Evolutionary conservation across 2,113 vertebrate genomes (phyloP), one percentile per base, ranked within the genome.

Genomic region (Stomatorhinus ivindoensis): DNA sequence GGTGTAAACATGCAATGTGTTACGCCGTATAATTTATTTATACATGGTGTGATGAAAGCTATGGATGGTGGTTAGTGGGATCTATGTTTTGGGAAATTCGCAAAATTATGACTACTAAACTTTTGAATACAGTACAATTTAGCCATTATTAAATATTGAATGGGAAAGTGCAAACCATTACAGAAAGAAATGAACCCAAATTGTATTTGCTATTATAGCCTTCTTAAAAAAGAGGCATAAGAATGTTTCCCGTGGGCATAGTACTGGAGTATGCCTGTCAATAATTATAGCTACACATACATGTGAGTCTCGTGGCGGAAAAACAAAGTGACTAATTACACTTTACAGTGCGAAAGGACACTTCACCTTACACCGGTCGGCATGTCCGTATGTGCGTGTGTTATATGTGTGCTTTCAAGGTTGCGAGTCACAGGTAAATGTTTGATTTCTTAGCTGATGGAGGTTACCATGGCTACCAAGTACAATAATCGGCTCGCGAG

Each of bases 401-500:
- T 69, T 69, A 1, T 11, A 31, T 9, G 50, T 24, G 85, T 35
- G 50, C 6, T 17, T 55, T 87, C 85, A 87, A 55, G 85, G 85
- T 53, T 53, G 27, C 15, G n/a, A 87, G 48, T 39, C 27, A 1
- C 50, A 44, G 58, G 87, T 87, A 61, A 87, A 87, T 61, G 85
- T 87, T 87, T 87, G 39, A 87, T 87, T 61, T 87, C 51, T 87
- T 10, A 46, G 51, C 35, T 46, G 87, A 65, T 17, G 53, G 7
- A 87, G 24, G 55, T 87, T 65, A 44, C 87, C 87, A 58, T 87
- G 87, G 39, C 55, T 61, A 87, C 87, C 17, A 44, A 44, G 51
- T 46, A 61, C 87, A 87, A 61, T 87, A 44, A 61, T 51, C n/a
- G 4, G 35, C 21, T 53, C 35, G 39, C 51, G 24, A 27, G 31